Evolutionary conservation across 2,797 vertebrate species (phyloP).

Genomic region (Cyprinella venusta): DNA sequence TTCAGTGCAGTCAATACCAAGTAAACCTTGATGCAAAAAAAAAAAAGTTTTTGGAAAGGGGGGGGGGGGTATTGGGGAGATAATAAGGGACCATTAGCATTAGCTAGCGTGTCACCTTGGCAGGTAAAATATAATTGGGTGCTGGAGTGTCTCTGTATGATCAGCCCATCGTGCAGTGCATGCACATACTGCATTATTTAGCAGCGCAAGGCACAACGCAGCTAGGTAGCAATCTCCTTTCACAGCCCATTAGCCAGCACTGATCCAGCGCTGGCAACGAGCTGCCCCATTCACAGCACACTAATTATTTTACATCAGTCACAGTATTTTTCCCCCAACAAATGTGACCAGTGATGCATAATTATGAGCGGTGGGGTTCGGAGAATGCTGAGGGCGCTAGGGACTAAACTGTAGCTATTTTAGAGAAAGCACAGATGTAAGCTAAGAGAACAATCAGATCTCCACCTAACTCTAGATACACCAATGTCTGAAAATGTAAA

Average conservation of each 20-base stretch:
- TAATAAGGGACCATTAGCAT: conserved; percentile 59
- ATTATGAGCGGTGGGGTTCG: conserved; percentile 53
- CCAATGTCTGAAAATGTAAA: conserved; percentile 18
- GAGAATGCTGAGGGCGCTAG: conserved; percentile 36
- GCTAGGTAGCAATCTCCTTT: conserved; percentile 62
- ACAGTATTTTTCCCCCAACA: conserved; percentile 53
- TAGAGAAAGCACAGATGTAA: conserved; percentile 4
- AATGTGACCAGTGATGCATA: conserved; percentile 57
- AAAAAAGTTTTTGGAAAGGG: conserved; percentile 10
- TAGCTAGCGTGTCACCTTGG: conserved; percentile 67
- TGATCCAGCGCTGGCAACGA: conserved; percentile 55
- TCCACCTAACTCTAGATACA: conserved; percentile 23
- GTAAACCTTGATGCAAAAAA: conserved; percentile 42
- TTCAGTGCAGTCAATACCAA: conserved; percentile 36
- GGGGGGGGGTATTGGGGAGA: conserved; percentile 2
- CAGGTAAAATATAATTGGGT: conserved; percentile 72
- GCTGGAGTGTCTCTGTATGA: conserved; percentile 74
- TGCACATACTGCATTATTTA: conserved; percentile 77
- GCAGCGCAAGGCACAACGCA: conserved; percentile 57
- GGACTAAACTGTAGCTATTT: conserved; percentile 51
- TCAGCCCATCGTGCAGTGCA: conserved; percentile 67
- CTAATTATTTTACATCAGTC: conserved; percentile 67
- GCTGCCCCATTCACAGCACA: conserved; percentile 52
- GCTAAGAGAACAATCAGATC: conserved; percentile 32
- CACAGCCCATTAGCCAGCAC: conserved; percentile 62